Conservation (phyloP, 1,140 invertebrate species). For the Tetragnatha versicolor region DNA sequence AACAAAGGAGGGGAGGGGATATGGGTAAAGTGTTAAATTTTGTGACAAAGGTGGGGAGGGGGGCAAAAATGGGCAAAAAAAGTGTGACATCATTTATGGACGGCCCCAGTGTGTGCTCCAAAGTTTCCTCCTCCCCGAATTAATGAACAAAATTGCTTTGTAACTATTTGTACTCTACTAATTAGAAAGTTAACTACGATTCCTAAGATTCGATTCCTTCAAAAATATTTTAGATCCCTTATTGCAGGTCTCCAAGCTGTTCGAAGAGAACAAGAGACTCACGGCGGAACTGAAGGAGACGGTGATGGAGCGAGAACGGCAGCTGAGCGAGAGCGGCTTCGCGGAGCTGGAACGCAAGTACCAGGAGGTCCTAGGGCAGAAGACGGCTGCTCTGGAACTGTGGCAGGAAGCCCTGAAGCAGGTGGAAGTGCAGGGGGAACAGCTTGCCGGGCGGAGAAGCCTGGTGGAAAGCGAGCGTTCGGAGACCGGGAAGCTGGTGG, state of each 20-base stretch:
- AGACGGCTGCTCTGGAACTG: slow-evolving; percentile 28
- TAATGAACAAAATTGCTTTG: too few species aligned
- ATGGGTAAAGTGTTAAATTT: too few species aligned
- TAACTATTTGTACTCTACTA: too few species aligned
- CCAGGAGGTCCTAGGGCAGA: background rate
- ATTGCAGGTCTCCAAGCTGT: slow-evolving; percentile 25
- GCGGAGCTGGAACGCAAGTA: background rate
- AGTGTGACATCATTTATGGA: too few species aligned
- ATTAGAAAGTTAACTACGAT: too few species aligned
- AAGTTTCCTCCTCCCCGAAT: too few species aligned
- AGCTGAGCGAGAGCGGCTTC: slow-evolving; percentile 5
- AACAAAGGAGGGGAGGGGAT: too few species aligned
- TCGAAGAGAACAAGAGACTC: slow-evolving; percentile 20
- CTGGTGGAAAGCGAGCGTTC: slow-evolving; percentile 1
- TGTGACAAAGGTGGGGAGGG: too few species aligned
- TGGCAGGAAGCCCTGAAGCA: slow-evolving; percentile 28
- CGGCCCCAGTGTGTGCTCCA: too few species aligned
- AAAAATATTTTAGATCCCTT: too few species aligned
- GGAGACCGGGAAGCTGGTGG: slow-evolving; percentile 7
- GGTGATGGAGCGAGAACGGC: background rate
- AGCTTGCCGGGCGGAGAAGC: slow-evolving; percentile 23
- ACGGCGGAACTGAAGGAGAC: slow-evolving; percentile 29
- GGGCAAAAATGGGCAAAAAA: too few species aligned
- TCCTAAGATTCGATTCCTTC: too few species aligned
- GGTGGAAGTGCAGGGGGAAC: slow-evolving; percentile 24